Evolutionary conservation across 2,113 vertebrate species (phyloP).

Genomic region (Guaruba guarouba): DNA sequence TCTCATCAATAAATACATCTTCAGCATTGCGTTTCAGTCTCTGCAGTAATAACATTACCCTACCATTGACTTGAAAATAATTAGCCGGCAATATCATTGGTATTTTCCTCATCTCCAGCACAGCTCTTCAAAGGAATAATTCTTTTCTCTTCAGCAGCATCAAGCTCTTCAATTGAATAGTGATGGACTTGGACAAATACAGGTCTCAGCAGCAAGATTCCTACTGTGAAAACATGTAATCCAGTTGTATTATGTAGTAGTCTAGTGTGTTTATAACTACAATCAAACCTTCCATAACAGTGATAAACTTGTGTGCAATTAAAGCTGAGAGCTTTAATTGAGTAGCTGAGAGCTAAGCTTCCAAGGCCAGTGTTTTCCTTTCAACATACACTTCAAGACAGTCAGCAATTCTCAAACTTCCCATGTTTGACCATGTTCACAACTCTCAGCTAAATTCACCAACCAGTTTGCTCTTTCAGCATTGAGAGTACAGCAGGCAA

Average conservation of each 20-base stretch:
- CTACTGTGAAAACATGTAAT: neutral
- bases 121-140: slow-evolving; percentile 48
- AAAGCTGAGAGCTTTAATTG: neutral
- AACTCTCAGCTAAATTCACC: neutral
- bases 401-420: neutral
- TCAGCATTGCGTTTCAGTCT: slow-evolving; percentile 18
- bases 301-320: neutral
- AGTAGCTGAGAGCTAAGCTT: neutral
- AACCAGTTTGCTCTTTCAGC: neutral
- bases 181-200: slow-evolving; percentile 54
- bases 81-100: slow-evolving; percentile 21
- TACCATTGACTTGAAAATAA: slow-evolving; percentile 55
- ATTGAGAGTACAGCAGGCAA: neutral
- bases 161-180: slow-evolving; percentile 54
- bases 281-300: neutral
- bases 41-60: neutral
- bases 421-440: neutral
- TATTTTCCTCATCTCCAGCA: slow-evolving; percentile 27
- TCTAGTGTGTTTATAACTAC: neutral
- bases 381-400: neutral
- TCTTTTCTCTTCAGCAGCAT: slow-evolving; percentile 33
- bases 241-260: neutral
- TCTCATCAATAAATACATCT: slow-evolving; percentile 32
- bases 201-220: neutral
- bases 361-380: neutral